Base-by-base conservation (phyloP, 1,140 invertebrate genomes). In the Cherax destructor region DNA sequence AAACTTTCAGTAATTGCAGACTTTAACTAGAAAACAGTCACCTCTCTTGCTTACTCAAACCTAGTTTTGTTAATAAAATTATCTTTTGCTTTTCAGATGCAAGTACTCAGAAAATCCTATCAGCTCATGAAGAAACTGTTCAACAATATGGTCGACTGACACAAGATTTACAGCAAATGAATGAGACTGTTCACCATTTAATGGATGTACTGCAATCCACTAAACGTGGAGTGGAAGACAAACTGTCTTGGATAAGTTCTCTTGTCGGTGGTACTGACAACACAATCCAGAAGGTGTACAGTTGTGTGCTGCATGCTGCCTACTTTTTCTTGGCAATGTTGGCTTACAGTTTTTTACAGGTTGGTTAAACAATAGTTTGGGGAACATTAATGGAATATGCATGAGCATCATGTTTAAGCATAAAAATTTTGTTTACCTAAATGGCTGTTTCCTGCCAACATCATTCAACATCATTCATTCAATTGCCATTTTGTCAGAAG, bases 161-260 rank as follows among this genome's bases (percentile, higher is more conserved):
- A 65, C 93, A 95, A n/a, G 96, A 96, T 93, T 94, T 97, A 4
- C 93, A 94, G n/a, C 95, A 95, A 93, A 96, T 97, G 61, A 97
- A 96, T 93, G 92, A 93, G 24, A 96, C 96, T 0, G 95, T 97
- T 59, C 94, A 95, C 80, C 95, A 94, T 91, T 92, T 96, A 41
- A 95, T 95, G 93, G 93, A 94, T 85, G 92, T 96, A 6, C 95
- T 96, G 16, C 94, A 95, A 24, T 94, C 93, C 1, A 96, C 96
- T 93, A 94, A 94, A 74, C 72, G 92, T 52, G 95, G 95, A 88
- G 92, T 96, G 77, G 95, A 96, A 81, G 93, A 95, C 24, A 93
- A 94, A 79, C 94, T 96, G 4, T 94, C 94, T 30, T 96, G 96
- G 96, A 94, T 96, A 86, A 94, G 94, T 61, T 93, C 94, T 86